Evolutionary conservation across 2,888 invertebrate species (phyloP), one percentile per base, ranked within the genome.

Genomic region (Lacanobia oleracea): DNA sequence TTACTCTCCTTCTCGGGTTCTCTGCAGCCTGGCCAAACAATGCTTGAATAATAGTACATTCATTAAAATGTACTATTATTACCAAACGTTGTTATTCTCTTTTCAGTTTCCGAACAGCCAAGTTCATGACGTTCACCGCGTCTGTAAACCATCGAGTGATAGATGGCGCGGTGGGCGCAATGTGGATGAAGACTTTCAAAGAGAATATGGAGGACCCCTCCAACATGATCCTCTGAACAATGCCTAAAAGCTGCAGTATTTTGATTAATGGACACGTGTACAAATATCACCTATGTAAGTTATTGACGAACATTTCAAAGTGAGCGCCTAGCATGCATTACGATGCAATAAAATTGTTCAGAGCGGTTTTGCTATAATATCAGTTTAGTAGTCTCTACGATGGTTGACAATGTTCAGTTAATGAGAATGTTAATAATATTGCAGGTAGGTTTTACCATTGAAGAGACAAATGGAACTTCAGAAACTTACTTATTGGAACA

Each of bases 91-190:
- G 12, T 53, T 45, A 7, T 69, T 43, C n/a, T 43, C 33, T 54
- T 27, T 72, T 91, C 90, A 98, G 98, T 86, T 98, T 97, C 94
- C 97, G 96, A 84, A 95, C 96, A 86, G 97, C 97, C 1, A 97
- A 97, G 85, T 97, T 98, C 90, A 97, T 99, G 95, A 97, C 97
- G 57, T 99, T 99, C 75, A 99, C 99, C 18, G 96, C 99, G 77
- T 99, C 99, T 86, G 99, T 98, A 88, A 99, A 99, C 95, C 99
- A 99, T 93, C 97, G 99, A 88, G 99, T 99, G 43, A 98, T 99
- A 10, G 99, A 99, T 93, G 99, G 99, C 57, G 99, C 99, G 83
- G 98, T 99, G 6, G 99, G 99, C 66, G 99, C 99, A 1, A 97
- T 98, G 91, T 99, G 99, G 99, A 97, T 99, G 89, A 97, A 98